Evolutionary conservation across 2,888 invertebrate species (phyloP), one percentile per base, ranked within the genome.

Genomic region (Drosophila demipolita): DNA sequence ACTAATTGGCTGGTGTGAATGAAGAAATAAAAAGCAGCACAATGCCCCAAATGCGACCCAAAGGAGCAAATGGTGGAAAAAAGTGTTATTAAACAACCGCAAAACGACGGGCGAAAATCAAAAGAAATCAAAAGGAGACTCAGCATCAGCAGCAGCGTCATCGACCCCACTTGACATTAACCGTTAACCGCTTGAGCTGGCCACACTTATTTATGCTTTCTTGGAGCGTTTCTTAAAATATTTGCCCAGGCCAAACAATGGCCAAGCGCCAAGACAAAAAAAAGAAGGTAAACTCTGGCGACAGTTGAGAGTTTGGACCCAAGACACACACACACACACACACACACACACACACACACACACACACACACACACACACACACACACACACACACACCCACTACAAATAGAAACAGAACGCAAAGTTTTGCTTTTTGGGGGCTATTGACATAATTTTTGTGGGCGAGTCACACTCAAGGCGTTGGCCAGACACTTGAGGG

Each of bases 371-470:
- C 17, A 15, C 15, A 65, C 49, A 49, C 60, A 54, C 49, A 17
- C 17, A 38, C 38, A 58, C n/a, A 38, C 50, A 53, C n/a, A 17
- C 20, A 20, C 50, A 49, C 20, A 9, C 50, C 50, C 67, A 71
- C 75, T 68, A 65, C 42, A 67, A 71, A 72, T 58, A 74, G 50
- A 52, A 35, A 6, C 50, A 40, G 42, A 48, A 45, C 2, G 20
- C 29, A 32, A 80, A 83, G 64, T 77, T 78, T 65, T 50, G 42
- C 59, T 59, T 71, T 58, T 71, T 58, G 60, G 70, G 64, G 73
- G 73, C 84, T 90, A 87, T 87, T 87, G 90, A 89, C 90, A 87
- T 90, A 89, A 90, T 89, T 87, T 73, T 70, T 82, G 89, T 73
- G 72, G 78, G 74, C 58, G 26, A 67, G 86, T 87, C 85, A 87